Evolutionary conservation across 2,888 invertebrate species (phyloP), one percentile per base, ranked within the genome.

Genomic region (Gastrophysa polygoni): DNA sequence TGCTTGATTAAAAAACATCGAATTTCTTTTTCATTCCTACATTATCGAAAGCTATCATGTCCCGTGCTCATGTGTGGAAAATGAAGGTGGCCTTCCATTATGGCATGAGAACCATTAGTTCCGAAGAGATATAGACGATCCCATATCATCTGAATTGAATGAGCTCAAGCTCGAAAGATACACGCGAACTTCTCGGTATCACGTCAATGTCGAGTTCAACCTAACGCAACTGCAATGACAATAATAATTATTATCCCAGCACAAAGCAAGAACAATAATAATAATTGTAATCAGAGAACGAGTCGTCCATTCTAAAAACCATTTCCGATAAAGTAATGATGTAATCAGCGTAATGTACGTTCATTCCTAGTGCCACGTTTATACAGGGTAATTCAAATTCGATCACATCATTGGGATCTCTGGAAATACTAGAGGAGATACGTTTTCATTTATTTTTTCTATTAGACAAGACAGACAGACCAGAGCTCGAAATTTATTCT

Each of bases 261-360:
- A 24, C 18, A n/a, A 50, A 21, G 21, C 21, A 20, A 46, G 24
- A 47, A 46, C 47, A 58, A 43, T 49, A 48, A 58, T 52, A 52
- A 52, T 58, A 58, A 49, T 58, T 44, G 58, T 54, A 54, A 57
- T 58, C 54, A 44, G 38, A 58, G 46, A 54, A 47, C 16, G 48
- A 51, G 32, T 32, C 46, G 57, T 50, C 58, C 61, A 55, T 61
- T 57, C 47, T 44, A 44, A 52, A 61, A 57, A 52, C 32, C 57
- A 51, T 57, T 50, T 49, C 58, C 54, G 62, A 58, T 57, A 58
- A 48, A 58, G 58, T 46, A 48, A 54, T 57, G 55, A 62, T 43
- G 55, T 62, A 62, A 62, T 58, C 48, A 57, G 14, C 47, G 61
- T 54, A 48, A 61, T 46, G 43, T 57, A 52, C 10, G 24, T 51